Evolutionary conservation across 2,888 invertebrate species (phyloP), one percentile per base, ranked within the genome.

Genomic region (Drosophila tripunctata): DNA sequence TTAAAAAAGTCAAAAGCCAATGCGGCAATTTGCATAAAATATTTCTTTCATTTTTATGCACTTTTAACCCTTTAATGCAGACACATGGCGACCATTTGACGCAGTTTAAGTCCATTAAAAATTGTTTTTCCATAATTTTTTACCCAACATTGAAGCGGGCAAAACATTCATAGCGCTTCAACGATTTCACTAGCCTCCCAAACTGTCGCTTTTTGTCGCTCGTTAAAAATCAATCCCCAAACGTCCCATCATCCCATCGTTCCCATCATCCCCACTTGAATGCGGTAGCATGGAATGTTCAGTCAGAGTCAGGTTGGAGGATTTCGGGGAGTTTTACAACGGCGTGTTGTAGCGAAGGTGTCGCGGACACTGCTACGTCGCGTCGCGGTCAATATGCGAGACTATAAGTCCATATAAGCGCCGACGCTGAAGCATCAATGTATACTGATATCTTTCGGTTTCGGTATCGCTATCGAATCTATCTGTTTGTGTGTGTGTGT

Each of bases 141-240:
- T 67, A 38, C 55, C 41, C 50, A 52, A 54, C 68, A 72, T 65
- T 75, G 31, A 58, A 78, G 76, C 56, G 55, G 44, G 51, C 58
- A 60, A 73, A 67, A 75, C 64, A 68, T 68, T 67, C 57, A 69
- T 68, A 74, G 72, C 62, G 63, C 65, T 65, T 61, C 70, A 51
- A 55, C 47, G 62, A 44, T 38, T 50, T 27, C 75, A 62, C 58
- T 55, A 67, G 67, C 51, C 51, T 36, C 71, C 54, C n/a, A n/a
- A 30, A 41, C 30, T n/a, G 15, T 24, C 19, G 38, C 36, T 43
- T 47, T 64, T 47, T 64, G 74, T 52, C 62, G 88, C 88, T 84
- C 83, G 83, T 84, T 84, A 84, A 84, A 84, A 84, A 84, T 84
- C 83, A 84, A 84, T 84, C 88, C 88, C 87, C 88, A 74, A 74